These are phyloP conservation scores for Dinoponera quadriceps DNA, from an alignment of 1,140 invertebrate species.

Conservation along the genomic window DNA sequence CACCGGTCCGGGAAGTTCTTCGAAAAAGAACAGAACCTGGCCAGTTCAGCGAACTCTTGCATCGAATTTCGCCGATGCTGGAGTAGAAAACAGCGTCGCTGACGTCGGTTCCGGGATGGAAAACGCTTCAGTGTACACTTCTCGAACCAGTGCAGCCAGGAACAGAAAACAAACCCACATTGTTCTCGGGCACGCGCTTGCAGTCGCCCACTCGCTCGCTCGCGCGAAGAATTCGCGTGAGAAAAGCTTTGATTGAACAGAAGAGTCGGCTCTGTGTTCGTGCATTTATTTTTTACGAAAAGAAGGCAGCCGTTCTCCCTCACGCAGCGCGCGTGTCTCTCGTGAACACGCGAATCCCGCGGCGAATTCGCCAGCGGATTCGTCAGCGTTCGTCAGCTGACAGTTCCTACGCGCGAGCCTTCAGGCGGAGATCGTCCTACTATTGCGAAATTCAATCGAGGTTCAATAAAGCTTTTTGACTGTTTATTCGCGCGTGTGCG, in stretches of 20 bases:
- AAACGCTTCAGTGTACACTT: no score
- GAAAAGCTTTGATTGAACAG: slow-evolving; percentile 70
- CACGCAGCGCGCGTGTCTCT: slow-evolving; percentile 17
- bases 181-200: neutral
- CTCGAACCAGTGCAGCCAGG: no score
- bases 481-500: slow-evolving; percentile 27
- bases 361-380: slow-evolving; percentile 25
- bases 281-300: slow-evolving; percentile 58
- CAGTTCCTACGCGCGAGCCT: slow-evolving; percentile 69
- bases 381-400: slow-evolving; percentile 38
- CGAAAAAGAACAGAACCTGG: no score
- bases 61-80: no score
- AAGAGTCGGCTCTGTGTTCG: slow-evolving; percentile 30
- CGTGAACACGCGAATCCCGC: slow-evolving; percentile 18
- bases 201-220: no score
- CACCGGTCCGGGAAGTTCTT: no score
- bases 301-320: neutral
- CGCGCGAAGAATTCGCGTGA: slow-evolving; percentile 14
- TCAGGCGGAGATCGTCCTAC: slow-evolving; percentile 27
- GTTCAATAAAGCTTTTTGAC: slow-evolving; percentile 73
- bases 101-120: no score
- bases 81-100: no score
- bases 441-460: slow-evolving; percentile 34
- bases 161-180: no score
- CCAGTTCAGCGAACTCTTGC: no score